These are phyloP conservation scores for Coelopa pilipes DNA, from an alignment of 2,888 invertebrate species.

Conservation along the genomic window DNA sequence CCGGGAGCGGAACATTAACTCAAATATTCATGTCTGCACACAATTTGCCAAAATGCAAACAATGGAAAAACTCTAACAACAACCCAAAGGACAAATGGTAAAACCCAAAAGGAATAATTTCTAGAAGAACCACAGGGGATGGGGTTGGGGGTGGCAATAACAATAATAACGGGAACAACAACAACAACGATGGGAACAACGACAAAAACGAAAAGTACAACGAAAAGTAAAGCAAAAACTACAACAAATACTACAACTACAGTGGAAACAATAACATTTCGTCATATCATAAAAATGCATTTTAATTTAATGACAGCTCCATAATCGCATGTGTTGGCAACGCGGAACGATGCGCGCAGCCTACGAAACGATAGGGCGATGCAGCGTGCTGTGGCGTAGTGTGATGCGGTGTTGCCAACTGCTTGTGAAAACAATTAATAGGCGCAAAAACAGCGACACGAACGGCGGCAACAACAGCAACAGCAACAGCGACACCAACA, in stretches of 20 bases:
- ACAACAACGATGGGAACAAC: slow-evolving; percentile 15
- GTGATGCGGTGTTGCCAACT: slow-evolving; percentile 15
- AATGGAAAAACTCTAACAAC: neutral
- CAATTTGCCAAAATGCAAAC: slow-evolving; percentile 41
- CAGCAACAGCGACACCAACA: neutral
- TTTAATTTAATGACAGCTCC: slow-evolving; percentile 38
- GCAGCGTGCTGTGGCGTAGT: neutral
- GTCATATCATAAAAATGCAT: slow-evolving; percentile 49
- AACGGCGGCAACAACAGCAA: neutral
- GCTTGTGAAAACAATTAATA: slow-evolving; percentile 26
- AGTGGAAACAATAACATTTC: slow-evolving; percentile 39
- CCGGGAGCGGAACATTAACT: slow-evolving; percentile 34
- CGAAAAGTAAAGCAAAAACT: too few relatives aligned
- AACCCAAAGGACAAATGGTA: slow-evolving; percentile 9
- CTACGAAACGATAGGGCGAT: neutral
- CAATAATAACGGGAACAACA: slow-evolving; percentile 3
- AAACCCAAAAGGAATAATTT: neutral
- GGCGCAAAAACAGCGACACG: neutral
- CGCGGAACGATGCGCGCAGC: neutral
- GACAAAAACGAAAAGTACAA: neutral
- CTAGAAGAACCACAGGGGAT: neutral
- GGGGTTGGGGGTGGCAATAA: neutral
- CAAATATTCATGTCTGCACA: slow-evolving; percentile 44
- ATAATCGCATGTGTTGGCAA: slow-evolving; percentile 19
- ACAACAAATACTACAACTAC: slow-evolving; percentile 8